Conservation (phyloP, 1,140 invertebrate species). For the Onthophagus taurus region DNA sequence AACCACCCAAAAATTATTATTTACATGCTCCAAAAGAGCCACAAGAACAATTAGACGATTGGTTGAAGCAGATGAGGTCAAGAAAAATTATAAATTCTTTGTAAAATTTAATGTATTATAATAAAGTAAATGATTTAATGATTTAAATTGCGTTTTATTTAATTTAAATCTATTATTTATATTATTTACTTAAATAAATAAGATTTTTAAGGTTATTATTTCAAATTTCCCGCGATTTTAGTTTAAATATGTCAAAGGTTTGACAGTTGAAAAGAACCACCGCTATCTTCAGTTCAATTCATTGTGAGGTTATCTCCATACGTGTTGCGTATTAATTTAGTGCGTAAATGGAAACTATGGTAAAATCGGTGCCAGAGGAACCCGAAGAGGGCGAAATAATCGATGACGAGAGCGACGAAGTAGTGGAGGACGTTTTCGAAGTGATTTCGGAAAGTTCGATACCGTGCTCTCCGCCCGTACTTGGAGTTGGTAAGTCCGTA, state of each 20-base stretch:
- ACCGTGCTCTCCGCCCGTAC: slow-evolving; percentile 13
- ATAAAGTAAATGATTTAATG: neutral
- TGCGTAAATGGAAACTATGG: too few relatives aligned
- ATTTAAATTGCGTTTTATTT: too few relatives aligned
- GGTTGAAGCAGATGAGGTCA: slow-evolving; percentile 57
- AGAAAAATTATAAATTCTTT: slow-evolving; percentile 61
- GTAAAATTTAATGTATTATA: slow-evolving; percentile 39
- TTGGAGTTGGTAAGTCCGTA: slow-evolving; percentile 34
- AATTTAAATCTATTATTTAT: neutral
- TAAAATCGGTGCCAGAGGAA: too few relatives aligned
- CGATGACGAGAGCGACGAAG: too few relatives aligned
- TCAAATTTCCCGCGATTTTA: too few relatives aligned
- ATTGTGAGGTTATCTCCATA: too few relatives aligned
- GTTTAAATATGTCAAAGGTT: too few relatives aligned
- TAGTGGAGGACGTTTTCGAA: slow-evolving; percentile 34
- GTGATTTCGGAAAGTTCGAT: slow-evolving; percentile 32
- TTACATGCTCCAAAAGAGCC: slow-evolving; percentile 53
- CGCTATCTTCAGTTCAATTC: too few relatives aligned
- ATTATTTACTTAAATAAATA: neutral
- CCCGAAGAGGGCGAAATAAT: slow-evolving; percentile 32
- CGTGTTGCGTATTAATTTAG: too few relatives aligned
- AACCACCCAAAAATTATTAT: slow-evolving; percentile 78
- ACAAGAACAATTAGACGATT: slow-evolving; percentile 62
- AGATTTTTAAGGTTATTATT: neutral
- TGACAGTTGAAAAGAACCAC: too few relatives aligned